Evolutionary conservation across 2,113 vertebrate species (phyloP), one percentile per base, ranked within the genome.

Genomic region (Paracanthobrama guichenoti): DNA sequence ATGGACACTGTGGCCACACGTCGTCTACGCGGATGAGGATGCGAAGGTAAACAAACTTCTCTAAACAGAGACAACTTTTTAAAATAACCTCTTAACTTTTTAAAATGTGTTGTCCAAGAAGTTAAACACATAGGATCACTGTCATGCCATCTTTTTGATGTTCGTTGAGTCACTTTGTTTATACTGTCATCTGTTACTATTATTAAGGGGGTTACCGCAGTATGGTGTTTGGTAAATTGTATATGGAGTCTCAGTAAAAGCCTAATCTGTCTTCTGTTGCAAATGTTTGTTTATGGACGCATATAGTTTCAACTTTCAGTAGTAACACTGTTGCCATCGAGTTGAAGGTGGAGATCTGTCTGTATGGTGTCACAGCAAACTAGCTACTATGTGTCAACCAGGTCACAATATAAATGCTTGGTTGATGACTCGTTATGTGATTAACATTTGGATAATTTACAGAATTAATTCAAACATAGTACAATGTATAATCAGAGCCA

Each of bases 21-120:
- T 79, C 57, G 89, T 90, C 60, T 83, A 81, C 72, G 87, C 89
- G 79, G 81, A 81, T 76, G 84, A 78, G 22, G 85, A 86, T 26
- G n/a, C 20, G 14, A 62, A 72, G 89, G 86, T 86, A 87, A 57
- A 46, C 35, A 64, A 57, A 50, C 26, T 50, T 44, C 2, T 50
- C 42, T 44, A 55, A 59, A 8, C 11, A 53, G 6, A 18, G 55
- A 59, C 14, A n/a, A 69, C 48, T 80, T 73, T 35, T 35, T 50
- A 10, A 53, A 14, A 46, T 6, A 16, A n/a, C 26, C 22, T 44
- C 10, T 28, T 16, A 66, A 55, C 12, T 66, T 31, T 13, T 75
- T 50, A 2, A 12, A 24, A 20, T 76, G 11, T 79, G 57, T 28
- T 64, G 35, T 46, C 35, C 16, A 4, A 44, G 13, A 26, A 46